Conservation (phyloP, 1,140 invertebrate genomes). For the Dreissena polymorpha region DNA sequence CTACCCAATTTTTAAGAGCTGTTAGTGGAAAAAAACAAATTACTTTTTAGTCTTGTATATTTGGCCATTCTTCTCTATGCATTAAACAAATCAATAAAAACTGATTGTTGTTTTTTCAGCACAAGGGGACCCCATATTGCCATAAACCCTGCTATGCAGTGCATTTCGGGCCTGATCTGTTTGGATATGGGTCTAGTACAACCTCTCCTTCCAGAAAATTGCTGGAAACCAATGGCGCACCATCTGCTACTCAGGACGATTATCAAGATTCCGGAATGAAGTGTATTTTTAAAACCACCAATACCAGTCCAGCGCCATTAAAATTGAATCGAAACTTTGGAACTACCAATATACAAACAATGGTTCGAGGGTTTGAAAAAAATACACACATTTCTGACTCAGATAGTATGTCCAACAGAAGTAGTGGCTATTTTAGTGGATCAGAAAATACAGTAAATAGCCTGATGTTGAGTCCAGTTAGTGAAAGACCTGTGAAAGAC, state of each 20-base stretch:
- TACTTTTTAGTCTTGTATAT: too few relatives aligned
- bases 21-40: too few relatives aligned
- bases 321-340: constrained; percentile 7
- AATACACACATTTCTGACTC: too few relatives aligned
- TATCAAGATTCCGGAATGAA: constrained; percentile 16
- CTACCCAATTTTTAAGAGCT: too few relatives aligned
- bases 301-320: constrained; percentile 44
- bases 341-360: constrained; percentile 1
- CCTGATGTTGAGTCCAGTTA: constrained; percentile 15
- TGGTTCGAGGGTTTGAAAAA: too few relatives aligned
- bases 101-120: constrained; percentile 70
- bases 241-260: constrained; percentile 1
- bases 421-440: constrained; percentile 44
- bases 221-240: constrained; percentile 71
- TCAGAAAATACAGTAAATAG: too few relatives aligned
- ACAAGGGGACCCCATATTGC: constrained; percentile 74
- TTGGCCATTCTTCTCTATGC: too few relatives aligned
- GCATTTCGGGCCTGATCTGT: constrained; percentile 83
- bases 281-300: constrained; percentile 46
- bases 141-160: constrained; percentile 75
- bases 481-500: constrained; percentile 18
- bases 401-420: background rate
- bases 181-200: constrained; percentile 92
- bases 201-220: constrained; percentile 93
- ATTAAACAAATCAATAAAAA: background rate